Base-by-base conservation (phyloP, 1,140 invertebrate species). In the Parapsyche elsis region DNA sequence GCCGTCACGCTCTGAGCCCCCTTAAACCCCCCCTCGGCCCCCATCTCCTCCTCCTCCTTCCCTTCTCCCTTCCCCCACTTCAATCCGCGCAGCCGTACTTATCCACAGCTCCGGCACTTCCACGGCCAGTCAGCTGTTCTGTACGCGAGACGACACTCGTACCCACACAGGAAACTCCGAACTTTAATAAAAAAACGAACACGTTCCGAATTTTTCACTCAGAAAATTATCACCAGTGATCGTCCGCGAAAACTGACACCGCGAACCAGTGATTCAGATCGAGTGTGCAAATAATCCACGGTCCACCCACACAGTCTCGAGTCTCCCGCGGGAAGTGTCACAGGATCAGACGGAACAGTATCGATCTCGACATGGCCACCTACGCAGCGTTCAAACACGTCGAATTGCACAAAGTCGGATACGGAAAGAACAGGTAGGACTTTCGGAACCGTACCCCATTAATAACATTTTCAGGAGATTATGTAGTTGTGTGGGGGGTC, bases 311-410 rank as follows among this genome's bases (percentile, higher is more conserved):
- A n/a, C 1, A 46, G 5, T 2, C 5, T 2, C 5, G n/a, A 5
- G 23, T 45, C 9, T 59, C 53, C 46, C 9, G 73, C 10, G 49
- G 46, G 46, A 53, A 67, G 21, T 67, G 59, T 26, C 23, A 26
- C 21, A 21, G 64, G 21, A 73, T 9, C 24, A 46, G 24, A 57
- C 46, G 73, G 38, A 71, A 53, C 19, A 16, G 71, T 76, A 77
- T 64, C 75, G 75, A 77, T 77, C 59, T 64, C 53, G 85, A 85
- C 87, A 93, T 93, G 92, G 92, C 92, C 84, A 91, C 92, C 83
- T 92, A 92, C 86, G 91, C 92, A 85, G 90, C 92, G 82, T 92
- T 92, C 88, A 92, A 92, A 87, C 92, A 93, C 86, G 90, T 93
- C 85, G 92, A 93, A 87, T 90, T 93, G 84, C 92, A 93, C 89